Evolutionary conservation across 2,888 invertebrate species (phyloP).

Genomic region (Tuta absoluta): DNA sequence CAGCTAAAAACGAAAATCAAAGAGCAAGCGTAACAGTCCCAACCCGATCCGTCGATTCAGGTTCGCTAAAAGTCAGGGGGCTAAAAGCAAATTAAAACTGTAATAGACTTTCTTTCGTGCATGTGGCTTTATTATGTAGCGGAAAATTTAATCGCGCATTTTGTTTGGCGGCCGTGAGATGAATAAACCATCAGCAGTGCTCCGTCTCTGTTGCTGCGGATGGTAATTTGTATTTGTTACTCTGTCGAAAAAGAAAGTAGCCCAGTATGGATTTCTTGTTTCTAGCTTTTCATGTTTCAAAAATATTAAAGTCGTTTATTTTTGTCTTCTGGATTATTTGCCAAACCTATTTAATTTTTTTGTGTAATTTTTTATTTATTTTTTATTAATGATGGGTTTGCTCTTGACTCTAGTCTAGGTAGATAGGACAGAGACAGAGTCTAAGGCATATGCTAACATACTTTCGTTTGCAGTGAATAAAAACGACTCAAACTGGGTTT

Average conservation of each 20-base stretch:
- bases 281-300: too few relatives aligned
- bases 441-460: too few relatives aligned
- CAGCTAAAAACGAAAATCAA: not conserved
- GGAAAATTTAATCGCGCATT: slow-evolving; percentile 74
- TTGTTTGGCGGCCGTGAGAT: slow-evolving; percentile 68
- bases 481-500: too few relatives aligned
- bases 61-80: slow-evolving; percentile 15
- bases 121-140: slow-evolving; percentile 68
- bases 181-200: slow-evolving; percentile 65
- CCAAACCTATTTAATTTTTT: too few relatives aligned
- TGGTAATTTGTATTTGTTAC: slow-evolving; percentile 45
- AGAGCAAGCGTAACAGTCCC: not conserved
- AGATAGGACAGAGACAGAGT: too few relatives aligned
- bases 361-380: too few relatives aligned
- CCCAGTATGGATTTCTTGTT: too few relatives aligned
- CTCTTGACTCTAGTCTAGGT: too few relatives aligned
- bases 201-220: slow-evolving; percentile 46
- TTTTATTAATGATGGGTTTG: too few relatives aligned
- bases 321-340: too few relatives aligned
- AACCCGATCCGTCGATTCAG: slow-evolving; percentile 1
- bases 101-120: slow-evolving; percentile 55
- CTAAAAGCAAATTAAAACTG: slow-evolving; percentile 35
- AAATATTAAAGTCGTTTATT: too few relatives aligned
- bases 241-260: slow-evolving; percentile 45
- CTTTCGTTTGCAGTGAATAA: too few relatives aligned